Evolutionary conservation across 2,113 vertebrate genomes (phyloP), one percentile per base, ranked within the genome.

Genomic region (Pycnonotus jocosus): DNA sequence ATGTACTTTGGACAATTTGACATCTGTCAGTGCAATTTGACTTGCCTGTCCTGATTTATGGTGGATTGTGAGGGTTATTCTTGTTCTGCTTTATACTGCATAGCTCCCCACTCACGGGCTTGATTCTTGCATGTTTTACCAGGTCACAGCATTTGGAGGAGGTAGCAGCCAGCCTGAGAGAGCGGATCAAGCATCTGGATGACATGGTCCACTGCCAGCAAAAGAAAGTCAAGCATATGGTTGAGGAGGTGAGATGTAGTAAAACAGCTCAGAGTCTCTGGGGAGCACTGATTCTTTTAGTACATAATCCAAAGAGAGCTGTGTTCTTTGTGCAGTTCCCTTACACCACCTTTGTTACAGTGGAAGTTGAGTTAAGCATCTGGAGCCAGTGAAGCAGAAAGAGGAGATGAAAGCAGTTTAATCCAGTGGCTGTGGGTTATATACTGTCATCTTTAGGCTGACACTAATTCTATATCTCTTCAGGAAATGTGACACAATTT

Each of bases 181-280:
- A 99, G 86, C 96, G 99, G 69, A 99, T 99, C 97, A 98, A 98
- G 81, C 99, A 99, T 93, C 97, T 99, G 47, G 99, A 99, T 66
- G 99, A 99, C 95, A 99, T 99, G 99, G 99, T 99, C 71, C 99
- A 99, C 93, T 99, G 99, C 96, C 99, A 99, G 91, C 99, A 99
- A 97, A 99, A 99, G 97, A 99, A 99, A 88, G 99, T 99, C 97
- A 99, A 99, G 95, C 98, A 98, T 96, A 99, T 99, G 99, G 99
- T 99, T 23, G 99, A 99, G 94, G 99, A 99, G 98, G 99, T 99
- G 84, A 98, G 98, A 56, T 74, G 23, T 35, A 71, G 56, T 72
- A 81, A 80, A 91, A 69, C 25, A 37, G 9, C 74, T 61, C 25
- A 3, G 33, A 81, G 58, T 38, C 71, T 93, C 58, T 70, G 44